Base-by-base conservation (phyloP, 2,888 invertebrate genomes). In the Notodonta ziczac region DNA sequence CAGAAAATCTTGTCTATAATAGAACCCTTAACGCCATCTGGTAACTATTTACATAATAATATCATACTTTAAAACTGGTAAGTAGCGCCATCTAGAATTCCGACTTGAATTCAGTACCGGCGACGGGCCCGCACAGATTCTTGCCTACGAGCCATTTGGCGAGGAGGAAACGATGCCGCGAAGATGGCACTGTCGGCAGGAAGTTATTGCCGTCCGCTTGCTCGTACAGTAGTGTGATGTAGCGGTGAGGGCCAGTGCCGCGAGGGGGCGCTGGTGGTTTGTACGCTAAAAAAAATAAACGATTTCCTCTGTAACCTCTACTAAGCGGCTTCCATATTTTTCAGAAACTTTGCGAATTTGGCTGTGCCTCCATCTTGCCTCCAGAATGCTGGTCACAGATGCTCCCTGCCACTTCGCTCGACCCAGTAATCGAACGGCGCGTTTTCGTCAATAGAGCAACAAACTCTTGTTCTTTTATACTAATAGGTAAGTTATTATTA, bases 211-310 rank as follows among this genome's bases (percentile, higher is more conserved):
- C 93, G 55, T 93, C 93, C 0, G 73, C 80, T 72, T 94, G 94
- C 69, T 93, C 91, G 70, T 87, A 94, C 2, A 94, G 79, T 35
- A 94, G 65, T 70, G 84, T 84, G 40, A 93, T 76, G 84, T 92
- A 94, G 73, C 92, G 92, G 66, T 94, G 94, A 32, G 81, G 75
- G 56, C 94, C 93, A 0, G 88, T 81, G 58, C 88, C 90, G 72
- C 87, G 89, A 83, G 94, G 89, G 79, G 94, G 94, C 82, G 88
- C 73, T 81, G 94, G 94, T 6, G 89, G 82, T 60, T 89, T 89
- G 74, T 93, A 94, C 13, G 85, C 94, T 94, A 69, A n/a, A 70
- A 69, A 59, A 56, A 51, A 61, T 55, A 50, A 48, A 12, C 5
- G 13, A 46, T 35, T 35, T 35, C 35, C 2, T 35, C 35, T 35